A percentile compares a stretch with the other conserved stretches of the same genome.
These are phyloP conservation scores for Formicarius rufipectus DNA, from an alignment of 2,113 vertebrate genomes.

Conservation along the genomic window DNA sequence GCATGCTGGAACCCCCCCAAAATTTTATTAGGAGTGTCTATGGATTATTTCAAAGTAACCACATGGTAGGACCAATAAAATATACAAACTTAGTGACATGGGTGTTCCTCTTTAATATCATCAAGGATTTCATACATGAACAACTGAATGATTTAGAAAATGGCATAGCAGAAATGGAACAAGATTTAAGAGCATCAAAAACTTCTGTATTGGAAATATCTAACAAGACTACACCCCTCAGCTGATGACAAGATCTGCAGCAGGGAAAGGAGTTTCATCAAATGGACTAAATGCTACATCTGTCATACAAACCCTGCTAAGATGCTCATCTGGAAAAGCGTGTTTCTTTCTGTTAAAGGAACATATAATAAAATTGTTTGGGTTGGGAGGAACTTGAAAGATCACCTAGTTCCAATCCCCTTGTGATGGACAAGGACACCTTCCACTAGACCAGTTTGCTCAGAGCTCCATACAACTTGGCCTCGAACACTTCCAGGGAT, in stretches of 20 bases:
- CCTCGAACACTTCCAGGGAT: neutral
- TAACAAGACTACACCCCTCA: no score
- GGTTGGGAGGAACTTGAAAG: neutral
- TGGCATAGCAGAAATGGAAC: neutral
- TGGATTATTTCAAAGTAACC: neutral
- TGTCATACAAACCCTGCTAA: no score
- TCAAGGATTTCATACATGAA: neutral
- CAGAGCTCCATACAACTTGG: neutral
- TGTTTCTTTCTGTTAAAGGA: neutral
- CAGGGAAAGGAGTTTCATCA: no score
- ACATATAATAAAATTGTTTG: neutral
- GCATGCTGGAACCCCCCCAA: neutral
- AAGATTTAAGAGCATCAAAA: neutral
- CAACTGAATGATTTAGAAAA: neutral
- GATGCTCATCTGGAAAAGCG: neutral
- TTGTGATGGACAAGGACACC: neutral
- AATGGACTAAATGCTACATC: no score
- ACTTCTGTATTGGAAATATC: no score
- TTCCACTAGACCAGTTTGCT: neutral
- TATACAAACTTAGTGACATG: neutral
- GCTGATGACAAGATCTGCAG: no score
- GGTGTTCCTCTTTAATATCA: neutral
- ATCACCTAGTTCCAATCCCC: fast-evolving
- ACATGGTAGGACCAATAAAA: neutral
- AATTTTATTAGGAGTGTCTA: neutral